Evolutionary conservation across 35 echinoderm and acorn worm species (phyloP).

Genomic region (Ptychodera flava): DNA sequence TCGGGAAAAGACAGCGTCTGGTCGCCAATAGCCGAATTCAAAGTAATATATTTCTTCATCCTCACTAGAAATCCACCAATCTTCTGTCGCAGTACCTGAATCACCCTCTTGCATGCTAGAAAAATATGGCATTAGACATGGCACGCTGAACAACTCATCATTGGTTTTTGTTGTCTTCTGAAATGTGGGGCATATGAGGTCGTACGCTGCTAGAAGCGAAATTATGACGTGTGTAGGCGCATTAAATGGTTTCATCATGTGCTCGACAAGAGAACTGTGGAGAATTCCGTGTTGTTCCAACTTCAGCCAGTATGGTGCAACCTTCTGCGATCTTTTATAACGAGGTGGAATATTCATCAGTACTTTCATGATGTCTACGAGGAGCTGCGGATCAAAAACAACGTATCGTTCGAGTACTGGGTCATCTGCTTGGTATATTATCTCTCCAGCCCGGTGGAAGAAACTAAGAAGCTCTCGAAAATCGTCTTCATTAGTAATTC

Average conservation of each 20-base stretch:
- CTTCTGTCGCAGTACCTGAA: background rate
- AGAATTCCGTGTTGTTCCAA: slow-evolving; percentile 15
- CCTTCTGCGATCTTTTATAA: background rate
- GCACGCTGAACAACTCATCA: background rate
- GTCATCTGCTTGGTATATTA: slow-evolving; percentile 24
- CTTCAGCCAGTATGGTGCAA: slow-evolving; percentile 4
- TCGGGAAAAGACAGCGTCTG: slow-evolving; percentile 15
- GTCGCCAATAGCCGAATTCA: slow-evolving; percentile 11
- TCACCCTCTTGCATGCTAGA: too few relatives aligned
- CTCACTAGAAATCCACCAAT: background rate
- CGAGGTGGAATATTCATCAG: slow-evolving; percentile 9
- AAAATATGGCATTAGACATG: background rate
- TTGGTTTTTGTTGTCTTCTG: background rate
- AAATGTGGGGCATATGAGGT: background rate
- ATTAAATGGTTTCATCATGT: background rate
- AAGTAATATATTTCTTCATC: slow-evolving; percentile 19
- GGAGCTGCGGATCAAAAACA: slow-evolving; percentile 23
- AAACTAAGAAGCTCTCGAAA: slow-evolving; percentile 8
- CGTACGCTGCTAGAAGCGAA: background rate
- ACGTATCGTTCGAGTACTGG: background rate
- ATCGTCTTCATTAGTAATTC: background rate
- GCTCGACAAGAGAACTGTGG: slow-evolving; percentile 5
- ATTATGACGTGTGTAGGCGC: background rate
- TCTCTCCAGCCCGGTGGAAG: slow-evolving; percentile 19
- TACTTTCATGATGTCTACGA: slow-evolving; percentile 26